Evolutionary conservation across 2,113 vertebrate genomes (phyloP).

Genomic region (Epinephelus moara): DNA sequence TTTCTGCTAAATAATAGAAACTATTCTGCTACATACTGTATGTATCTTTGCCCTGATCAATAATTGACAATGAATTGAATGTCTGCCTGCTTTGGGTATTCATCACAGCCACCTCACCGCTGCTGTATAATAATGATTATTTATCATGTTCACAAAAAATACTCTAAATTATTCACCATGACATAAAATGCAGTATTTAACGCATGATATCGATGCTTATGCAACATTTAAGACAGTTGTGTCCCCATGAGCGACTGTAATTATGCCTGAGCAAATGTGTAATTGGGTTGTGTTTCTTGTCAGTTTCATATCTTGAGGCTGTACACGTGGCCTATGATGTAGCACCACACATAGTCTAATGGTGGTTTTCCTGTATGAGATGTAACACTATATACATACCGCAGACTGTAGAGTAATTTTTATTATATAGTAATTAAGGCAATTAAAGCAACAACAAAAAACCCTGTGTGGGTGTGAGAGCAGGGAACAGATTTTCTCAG

Average conservation of each 20-base stretch:
- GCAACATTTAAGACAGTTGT: constrained; percentile 7
- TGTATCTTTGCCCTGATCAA: not conserved
- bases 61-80: constrained; percentile 13
- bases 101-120: not conserved
- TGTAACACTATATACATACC: not conserved
- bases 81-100: not conserved
- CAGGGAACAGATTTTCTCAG: not conserved
- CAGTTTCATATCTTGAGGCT: not conserved
- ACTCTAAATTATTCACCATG: constrained; percentile 17
- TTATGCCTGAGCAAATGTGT: not conserved
- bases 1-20: constrained; percentile 5
- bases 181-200: constrained; percentile 22
- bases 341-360: not conserved
- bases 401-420: not conserved
- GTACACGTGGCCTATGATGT: not conserved
- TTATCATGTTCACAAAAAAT: constrained; percentile 8
- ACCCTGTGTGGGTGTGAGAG: not conserved
- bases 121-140: constrained; percentile 14
- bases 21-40: not conserved
- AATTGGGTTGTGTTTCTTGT: constrained; percentile 5
- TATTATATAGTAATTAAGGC: not conserved
- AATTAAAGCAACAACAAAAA: not conserved
- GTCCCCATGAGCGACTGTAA: not conserved
- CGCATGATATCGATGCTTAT: not conserved
- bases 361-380: not conserved